Percentiles rank a stretch among this genome's conserved stretches.
phyloP scores from a whole-genome alignment of 30 jellyfish, hydroid and myxozoan genomes.

The Hydractinia symbiolongicarpus region DNA sequence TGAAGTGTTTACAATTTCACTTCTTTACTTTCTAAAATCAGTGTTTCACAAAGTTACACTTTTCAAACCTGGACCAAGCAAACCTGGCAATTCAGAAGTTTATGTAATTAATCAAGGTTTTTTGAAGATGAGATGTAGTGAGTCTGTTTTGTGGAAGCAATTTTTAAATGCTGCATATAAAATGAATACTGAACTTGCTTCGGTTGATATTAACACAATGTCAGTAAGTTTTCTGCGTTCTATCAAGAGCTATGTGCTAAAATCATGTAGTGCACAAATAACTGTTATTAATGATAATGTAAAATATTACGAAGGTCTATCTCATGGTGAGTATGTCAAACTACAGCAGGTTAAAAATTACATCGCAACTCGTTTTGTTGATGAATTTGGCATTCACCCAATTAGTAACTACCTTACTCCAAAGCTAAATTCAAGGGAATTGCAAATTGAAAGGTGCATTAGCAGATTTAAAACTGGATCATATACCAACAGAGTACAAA shows the following conservation, averaged over 20 bases:
- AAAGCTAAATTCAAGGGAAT: not conserved
- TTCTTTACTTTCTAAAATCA: conserved; percentile 44
- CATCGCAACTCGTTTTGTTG: conserved; percentile 36
- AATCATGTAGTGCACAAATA: conserved; percentile 48
- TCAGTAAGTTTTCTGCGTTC: conserved; percentile 37
- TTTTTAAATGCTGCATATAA: conserved; percentile 30
- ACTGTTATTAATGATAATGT: conserved; percentile 53
- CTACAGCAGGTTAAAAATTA: conserved; percentile 10
- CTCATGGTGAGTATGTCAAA: not conserved
- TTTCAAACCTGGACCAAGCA: conserved; percentile 90
- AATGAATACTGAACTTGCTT: conserved; percentile 18
- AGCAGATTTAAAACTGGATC: too few species aligned
- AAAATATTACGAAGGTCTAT: conserved; percentile 24
- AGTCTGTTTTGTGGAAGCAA: conserved; percentile 3
- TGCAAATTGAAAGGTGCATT: too few species aligned
- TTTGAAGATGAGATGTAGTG: conserved; percentile 29
- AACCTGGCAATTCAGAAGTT: conserved; percentile 96
- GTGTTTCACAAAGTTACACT: conserved; percentile 62
- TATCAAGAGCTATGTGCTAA: conserved; percentile 39
- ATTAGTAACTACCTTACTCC: conserved; percentile 26
- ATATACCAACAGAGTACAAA: too few species aligned
- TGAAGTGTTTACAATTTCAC: conserved; percentile 63
- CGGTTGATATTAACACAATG: conserved; percentile 26
- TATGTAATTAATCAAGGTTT: conserved; percentile 64
- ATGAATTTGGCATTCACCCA: conserved; percentile 29